phyloP scores from a whole-genome alignment of 2,888 invertebrate species.

The Ypsolopha scabrella region DNA sequence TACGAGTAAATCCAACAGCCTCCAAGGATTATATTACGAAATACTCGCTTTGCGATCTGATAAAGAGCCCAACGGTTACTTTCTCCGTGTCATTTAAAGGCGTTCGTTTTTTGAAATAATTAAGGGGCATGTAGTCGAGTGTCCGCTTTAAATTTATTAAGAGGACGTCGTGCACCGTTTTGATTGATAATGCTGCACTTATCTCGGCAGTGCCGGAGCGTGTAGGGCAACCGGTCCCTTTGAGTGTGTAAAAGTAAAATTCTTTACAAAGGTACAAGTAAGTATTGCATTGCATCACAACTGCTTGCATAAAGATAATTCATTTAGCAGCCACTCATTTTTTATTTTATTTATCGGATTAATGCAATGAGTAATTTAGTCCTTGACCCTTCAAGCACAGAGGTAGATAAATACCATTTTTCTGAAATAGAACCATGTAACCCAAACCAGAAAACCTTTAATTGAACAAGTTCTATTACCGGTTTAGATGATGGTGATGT shows the following conservation, averaged over 20 bases:
- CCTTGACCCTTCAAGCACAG: too few species aligned
- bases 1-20: conserved; percentile 9
- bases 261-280: not conserved
- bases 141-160: conserved; percentile 7
- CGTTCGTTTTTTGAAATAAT: conserved; percentile 12
- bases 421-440: too few species aligned
- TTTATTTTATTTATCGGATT: too few species aligned
- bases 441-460: too few species aligned
- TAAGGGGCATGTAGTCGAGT: conserved; percentile 8
- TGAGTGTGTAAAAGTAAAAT: conserved; percentile 3
- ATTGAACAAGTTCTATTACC: too few species aligned
- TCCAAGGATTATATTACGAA: conserved; percentile 25
- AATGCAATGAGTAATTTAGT: too few species aligned
- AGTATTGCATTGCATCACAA: not conserved
- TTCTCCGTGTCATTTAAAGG: conserved; percentile 15
- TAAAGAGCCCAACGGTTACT: conserved; percentile 18
- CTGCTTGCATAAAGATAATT: too few species aligned
- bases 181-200: conserved; percentile 20
- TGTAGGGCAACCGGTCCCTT: conserved; percentile 6
- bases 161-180: conserved; percentile 9
- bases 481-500: too few species aligned
- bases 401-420: too few species aligned
- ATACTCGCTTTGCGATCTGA: conserved; percentile 16
- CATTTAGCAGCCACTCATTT: too few species aligned
- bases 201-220: conserved; percentile 8